Evolutionary conservation across 2,888 invertebrate species (phyloP).

Genomic region (Nemotelus nigrinus): DNA sequence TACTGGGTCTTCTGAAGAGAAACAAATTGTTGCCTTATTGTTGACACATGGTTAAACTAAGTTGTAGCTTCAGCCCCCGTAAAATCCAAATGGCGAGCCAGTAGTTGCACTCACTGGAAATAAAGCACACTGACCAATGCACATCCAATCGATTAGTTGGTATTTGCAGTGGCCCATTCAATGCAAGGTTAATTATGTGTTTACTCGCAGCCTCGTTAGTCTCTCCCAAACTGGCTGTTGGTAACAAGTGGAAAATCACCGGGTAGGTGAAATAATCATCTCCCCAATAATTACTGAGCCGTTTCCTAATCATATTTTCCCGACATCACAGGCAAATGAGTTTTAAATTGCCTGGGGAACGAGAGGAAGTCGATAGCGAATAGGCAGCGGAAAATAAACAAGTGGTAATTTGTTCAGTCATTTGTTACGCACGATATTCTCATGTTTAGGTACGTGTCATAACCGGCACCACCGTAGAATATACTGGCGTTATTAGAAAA

Average conservation of each 20-base stretch:
- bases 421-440: constrained; percentile 33
- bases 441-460: constrained; percentile 6
- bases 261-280: neutral
- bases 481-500: constrained; percentile 1
- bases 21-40: too few relatives aligned
- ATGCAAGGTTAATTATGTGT: too few relatives aligned
- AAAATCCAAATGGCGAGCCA: too few relatives aligned
- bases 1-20: too few relatives aligned
- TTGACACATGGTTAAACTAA: too few relatives aligned
- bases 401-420: constrained; percentile 35
- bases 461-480: constrained; percentile 1
- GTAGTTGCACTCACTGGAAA: too few relatives aligned
- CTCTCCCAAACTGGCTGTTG: neutral
- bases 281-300: constrained; percentile 25
- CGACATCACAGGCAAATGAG: constrained; percentile 18
- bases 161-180: too few relatives aligned
- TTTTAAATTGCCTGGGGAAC: constrained; percentile 26
- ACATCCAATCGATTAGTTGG: too few relatives aligned
- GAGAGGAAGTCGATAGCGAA: constrained; percentile 1
- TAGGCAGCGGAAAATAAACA: constrained; percentile 27
- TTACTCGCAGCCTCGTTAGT: neutral
- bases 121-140: too few relatives aligned
- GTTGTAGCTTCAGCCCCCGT: too few relatives aligned
- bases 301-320: constrained; percentile 5
- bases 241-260: neutral